Conservation (phyloP, 1,140 invertebrate genomes). For the Dendroctonus ponderosae region DNA sequence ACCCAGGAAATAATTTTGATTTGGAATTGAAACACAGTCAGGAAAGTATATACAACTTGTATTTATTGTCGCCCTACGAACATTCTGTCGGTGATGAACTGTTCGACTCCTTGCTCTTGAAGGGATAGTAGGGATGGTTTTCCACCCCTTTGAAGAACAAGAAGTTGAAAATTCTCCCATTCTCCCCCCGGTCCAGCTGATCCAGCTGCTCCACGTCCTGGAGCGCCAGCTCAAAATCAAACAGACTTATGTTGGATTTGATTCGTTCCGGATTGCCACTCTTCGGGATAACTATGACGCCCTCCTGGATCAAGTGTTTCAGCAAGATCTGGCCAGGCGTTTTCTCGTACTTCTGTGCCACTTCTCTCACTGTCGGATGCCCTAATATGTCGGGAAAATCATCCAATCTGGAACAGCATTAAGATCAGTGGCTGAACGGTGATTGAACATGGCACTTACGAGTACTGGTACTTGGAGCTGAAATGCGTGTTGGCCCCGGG, state of each 20-base stretch:
- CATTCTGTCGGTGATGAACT: no score
- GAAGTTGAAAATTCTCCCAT: constrained; percentile 60
- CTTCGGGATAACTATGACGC: constrained; percentile 61
- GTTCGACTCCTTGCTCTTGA: constrained; percentile 39
- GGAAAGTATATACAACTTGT: no score
- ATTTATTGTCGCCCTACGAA: no score
- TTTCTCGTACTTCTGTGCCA: constrained; percentile 54
- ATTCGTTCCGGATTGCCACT: constrained; percentile 55
- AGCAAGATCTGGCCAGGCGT: constrained; percentile 60
- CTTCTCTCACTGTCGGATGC: constrained; percentile 53
- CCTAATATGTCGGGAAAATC: constrained; percentile 60
- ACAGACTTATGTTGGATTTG: constrained; percentile 60
- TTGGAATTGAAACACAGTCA: no score
- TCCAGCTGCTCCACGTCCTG: constrained; percentile 57
- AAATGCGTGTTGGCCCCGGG: constrained; percentile 49
- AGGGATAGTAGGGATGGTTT: constrained; percentile 60
- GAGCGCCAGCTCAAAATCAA: constrained; percentile 57
- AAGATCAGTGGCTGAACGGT: not conserved
- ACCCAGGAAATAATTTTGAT: no score
- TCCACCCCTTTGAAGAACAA: constrained; percentile 59
- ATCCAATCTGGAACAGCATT: constrained; percentile 42
- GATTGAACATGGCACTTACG: constrained; percentile 48
- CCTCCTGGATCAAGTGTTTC: constrained; percentile 55
- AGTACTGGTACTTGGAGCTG: constrained; percentile 57
- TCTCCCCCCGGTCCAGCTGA: constrained; percentile 55